Conservation (phyloP, 37 sponge, comb jelly and placozoan genomes). For the Oscarella lobularis region DNA sequence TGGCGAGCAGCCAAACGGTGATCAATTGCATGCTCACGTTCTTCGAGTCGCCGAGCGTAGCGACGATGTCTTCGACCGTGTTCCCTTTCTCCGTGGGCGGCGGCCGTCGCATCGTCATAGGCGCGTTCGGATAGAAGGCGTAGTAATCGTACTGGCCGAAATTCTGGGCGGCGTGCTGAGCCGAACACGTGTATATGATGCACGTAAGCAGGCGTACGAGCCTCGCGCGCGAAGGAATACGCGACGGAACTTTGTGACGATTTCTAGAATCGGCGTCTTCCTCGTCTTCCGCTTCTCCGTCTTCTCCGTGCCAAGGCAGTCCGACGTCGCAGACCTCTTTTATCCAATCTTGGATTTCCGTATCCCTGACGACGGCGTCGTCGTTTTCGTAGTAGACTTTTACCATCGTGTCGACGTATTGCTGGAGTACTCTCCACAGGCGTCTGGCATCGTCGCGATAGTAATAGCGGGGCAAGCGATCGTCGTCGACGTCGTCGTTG, state of each 20-base stretch:
- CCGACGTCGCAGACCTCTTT: background rate
- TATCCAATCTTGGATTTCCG: background rate
- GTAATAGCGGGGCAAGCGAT: slow-evolving; percentile 39
- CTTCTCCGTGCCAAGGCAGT: background rate
- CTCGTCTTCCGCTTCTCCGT: background rate
- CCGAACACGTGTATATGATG: slow-evolving; percentile 52
- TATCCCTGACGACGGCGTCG: background rate
- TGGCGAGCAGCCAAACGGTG: background rate
- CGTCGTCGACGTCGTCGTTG: slow-evolving; percentile 22
- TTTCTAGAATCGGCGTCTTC: no score
- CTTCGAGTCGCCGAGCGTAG: slow-evolving; percentile 21
- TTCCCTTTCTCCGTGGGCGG: slow-evolving; percentile 41
- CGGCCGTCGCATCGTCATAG: slow-evolving; percentile 20
- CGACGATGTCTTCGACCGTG: slow-evolving; percentile 22
- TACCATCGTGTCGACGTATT: background rate
- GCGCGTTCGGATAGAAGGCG: slow-evolving; percentile 57
- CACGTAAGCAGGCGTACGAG: slow-evolving; percentile 35
- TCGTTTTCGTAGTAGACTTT: background rate
- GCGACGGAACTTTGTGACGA: slow-evolving; percentile 29
- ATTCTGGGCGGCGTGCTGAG: slow-evolving; percentile 52
- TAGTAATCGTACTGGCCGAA: slow-evolving; percentile 59
- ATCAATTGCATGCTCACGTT: background rate
- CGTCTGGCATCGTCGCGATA: slow-evolving; percentile 58
- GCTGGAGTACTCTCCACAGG: background rate
- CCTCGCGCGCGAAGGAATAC: slow-evolving; percentile 7